Evolutionary conservation across 2,113 vertebrate genomes (phyloP).

Genomic region (Phrynosoma blainvillii): DNA sequence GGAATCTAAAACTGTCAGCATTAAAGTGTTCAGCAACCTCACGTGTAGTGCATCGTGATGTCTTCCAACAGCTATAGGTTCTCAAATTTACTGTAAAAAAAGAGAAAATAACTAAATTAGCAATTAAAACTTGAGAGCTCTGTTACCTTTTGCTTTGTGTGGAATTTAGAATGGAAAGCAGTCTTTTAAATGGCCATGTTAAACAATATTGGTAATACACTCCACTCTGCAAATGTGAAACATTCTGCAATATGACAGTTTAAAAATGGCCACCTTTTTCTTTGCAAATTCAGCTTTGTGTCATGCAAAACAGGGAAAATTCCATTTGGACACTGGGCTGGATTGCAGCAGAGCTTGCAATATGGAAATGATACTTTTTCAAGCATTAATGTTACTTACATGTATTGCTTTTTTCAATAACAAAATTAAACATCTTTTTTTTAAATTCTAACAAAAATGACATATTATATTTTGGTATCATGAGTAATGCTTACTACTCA

Average conservation of each 20-base stretch:
- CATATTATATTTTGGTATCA: no score
- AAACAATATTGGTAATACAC: background rate
- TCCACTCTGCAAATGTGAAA: background rate
- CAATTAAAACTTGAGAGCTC: background rate
- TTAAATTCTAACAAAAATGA: no score
- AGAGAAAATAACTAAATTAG: background rate
- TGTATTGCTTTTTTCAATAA: no score
- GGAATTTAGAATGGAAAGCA: background rate
- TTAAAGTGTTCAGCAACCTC: conserved; percentile 14
- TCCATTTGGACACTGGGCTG: background rate
- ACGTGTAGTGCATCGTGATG: background rate
- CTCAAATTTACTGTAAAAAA: conserved; percentile 20
- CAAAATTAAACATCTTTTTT: no score
- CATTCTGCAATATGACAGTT: background rate
- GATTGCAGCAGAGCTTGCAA: background rate
- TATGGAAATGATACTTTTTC: background rate
- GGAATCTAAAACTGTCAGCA: conserved; percentile 26
- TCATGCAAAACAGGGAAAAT: background rate
- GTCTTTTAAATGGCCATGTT: background rate
- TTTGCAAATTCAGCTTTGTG: background rate
- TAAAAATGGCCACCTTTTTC: background rate
- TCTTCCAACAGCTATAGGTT: conserved; percentile 36
- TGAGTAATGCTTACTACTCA: no score
- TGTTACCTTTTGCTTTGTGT: background rate
- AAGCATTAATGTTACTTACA: no score